Conservation (phyloP, 2,888 invertebrate genomes). For the Cybosia mesomella region DNA sequence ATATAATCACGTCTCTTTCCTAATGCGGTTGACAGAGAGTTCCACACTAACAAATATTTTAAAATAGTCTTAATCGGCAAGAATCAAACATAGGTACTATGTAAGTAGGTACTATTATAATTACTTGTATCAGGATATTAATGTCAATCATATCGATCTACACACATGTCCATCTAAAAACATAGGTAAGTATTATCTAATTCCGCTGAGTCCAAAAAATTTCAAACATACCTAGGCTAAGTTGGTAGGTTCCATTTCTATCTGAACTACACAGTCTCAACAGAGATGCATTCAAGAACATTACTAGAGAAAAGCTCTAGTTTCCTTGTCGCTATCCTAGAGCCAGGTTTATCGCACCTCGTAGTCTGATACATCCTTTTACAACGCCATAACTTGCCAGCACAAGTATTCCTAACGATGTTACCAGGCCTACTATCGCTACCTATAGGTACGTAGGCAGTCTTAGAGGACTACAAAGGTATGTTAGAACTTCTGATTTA, state of each 20-base stretch:
- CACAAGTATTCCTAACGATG: constrained; percentile 63
- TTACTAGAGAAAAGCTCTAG: constrained; percentile 54
- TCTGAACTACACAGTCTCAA: background rate
- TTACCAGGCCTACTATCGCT: constrained; percentile 48
- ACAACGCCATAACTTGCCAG: constrained; percentile 69
- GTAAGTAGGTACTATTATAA: too few relatives aligned
- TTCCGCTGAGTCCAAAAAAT: too few relatives aligned
- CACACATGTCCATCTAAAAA: too few relatives aligned
- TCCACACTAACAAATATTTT: too few relatives aligned
- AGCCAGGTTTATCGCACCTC: constrained; percentile 71
- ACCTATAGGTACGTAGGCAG: constrained; percentile 42
- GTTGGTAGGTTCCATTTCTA: background rate
- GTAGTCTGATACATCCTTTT: constrained; percentile 75
- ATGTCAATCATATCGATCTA: too few relatives aligned
- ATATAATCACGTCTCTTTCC: too few relatives aligned
- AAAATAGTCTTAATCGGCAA: too few relatives aligned
- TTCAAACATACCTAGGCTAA: too few relatives aligned
- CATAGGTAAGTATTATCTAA: too few relatives aligned
- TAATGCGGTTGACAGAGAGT: too few relatives aligned
- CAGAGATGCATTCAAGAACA: constrained; percentile 12
- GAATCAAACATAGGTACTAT: too few relatives aligned
- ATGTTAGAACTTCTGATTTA: constrained; percentile 43
- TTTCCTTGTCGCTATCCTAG: constrained; percentile 67
- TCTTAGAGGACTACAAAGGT: constrained; percentile 41
- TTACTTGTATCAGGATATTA: too few relatives aligned